Percentiles rank a stretch among this genome's conserved stretches.
Evolutionary conservation across 2,888 invertebrate genomes (phyloP).

Genomic region (Keiferia lycopersicella): DNA sequence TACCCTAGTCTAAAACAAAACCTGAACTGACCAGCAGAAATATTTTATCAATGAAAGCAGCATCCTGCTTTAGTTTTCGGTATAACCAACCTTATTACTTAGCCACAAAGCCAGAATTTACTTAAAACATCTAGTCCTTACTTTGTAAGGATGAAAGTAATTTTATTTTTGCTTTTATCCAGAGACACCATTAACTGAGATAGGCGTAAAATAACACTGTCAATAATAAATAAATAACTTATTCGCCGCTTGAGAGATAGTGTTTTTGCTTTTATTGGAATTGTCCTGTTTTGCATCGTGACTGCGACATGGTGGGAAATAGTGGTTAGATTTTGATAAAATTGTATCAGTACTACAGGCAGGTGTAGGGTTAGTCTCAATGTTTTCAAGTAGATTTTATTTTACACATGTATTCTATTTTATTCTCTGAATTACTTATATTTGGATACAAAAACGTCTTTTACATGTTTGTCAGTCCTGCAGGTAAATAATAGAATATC

Average conservation of each 20-base stretch:
- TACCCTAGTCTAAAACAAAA: neutral
- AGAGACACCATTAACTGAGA: slow-evolving; percentile 23
- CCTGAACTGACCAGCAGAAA: slow-evolving; percentile 10
- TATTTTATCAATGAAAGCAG: slow-evolving; percentile 26
- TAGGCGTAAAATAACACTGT: slow-evolving; percentile 22
- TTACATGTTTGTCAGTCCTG: no score
- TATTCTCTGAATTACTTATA: no score
- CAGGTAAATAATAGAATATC: no score
- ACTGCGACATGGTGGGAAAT: slow-evolving; percentile 18
- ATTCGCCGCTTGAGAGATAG: slow-evolving; percentile 23
- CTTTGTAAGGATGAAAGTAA: slow-evolving; percentile 27
- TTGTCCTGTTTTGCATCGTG: slow-evolving; percentile 16
- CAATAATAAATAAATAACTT: slow-evolving; percentile 26
- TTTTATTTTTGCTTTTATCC: slow-evolving; percentile 24
- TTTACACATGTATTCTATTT: neutral
- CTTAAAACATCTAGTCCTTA: neutral
- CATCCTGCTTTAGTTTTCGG: neutral
- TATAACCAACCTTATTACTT: neutral
- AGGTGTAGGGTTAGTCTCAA: neutral
- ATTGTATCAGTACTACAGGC: neutral
- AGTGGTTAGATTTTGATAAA: slow-evolving; percentile 1
- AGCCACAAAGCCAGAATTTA: neutral
- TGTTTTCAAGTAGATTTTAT: neutral
- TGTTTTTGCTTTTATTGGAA: slow-evolving; percentile 23
- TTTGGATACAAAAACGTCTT: no score